Conservation (phyloP, 2,113 vertebrate genomes). For the Hassar affinis region DNA sequence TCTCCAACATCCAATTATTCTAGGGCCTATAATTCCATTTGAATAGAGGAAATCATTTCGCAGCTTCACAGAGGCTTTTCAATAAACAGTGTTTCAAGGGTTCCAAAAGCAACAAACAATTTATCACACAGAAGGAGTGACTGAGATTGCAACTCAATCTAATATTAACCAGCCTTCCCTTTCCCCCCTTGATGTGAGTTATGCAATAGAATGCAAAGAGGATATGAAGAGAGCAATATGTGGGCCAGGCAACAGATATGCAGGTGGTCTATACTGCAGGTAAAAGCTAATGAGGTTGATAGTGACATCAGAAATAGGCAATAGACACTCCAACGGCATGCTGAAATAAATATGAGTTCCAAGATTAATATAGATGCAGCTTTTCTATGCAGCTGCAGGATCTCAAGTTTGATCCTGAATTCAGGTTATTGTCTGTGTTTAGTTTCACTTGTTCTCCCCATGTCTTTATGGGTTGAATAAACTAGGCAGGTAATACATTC, state of each 20-base stretch:
- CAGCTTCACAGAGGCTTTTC: constrained; percentile 62
- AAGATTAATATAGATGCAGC: background rate
- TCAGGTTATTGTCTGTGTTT: background rate
- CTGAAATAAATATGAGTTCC: constrained; percentile 3
- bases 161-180: constrained; percentile 35
- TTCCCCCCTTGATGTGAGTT: constrained; percentile 32
- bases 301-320: constrained; percentile 15
- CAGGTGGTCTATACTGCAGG: constrained; percentile 6
- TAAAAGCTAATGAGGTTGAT: constrained; percentile 26
- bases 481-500: background rate
- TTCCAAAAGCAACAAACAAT: constrained; percentile 59
- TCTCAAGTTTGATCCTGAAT: background rate
- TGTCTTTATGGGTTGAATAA: background rate
- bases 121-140: constrained; percentile 43
- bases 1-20: constrained; percentile 70
- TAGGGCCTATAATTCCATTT: constrained; percentile 63
- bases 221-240: constrained; percentile 38
- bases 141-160: constrained; percentile 45
- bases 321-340: background rate
- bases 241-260: constrained; percentile 17
- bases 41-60: constrained; percentile 57
- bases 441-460: background rate
- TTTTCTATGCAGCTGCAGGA: background rate
- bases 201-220: constrained; percentile 25
- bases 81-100: constrained; percentile 58